phyloP scores from a whole-genome alignment of 2,888 invertebrate genomes.

The Lasioglossum pauxillum region DNA sequence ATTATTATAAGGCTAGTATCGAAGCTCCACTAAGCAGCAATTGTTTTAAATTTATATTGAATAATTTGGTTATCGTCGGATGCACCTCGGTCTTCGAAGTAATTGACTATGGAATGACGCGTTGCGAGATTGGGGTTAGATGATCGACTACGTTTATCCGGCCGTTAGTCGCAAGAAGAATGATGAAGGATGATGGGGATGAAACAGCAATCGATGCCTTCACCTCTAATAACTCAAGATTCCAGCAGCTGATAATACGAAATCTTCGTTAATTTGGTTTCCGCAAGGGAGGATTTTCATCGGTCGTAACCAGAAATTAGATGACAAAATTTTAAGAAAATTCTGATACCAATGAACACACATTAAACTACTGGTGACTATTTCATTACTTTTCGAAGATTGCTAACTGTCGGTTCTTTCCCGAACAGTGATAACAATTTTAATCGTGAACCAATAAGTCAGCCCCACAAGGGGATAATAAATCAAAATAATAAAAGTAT shows the following conservation, averaged over 20 bases:
- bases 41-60: not conserved
- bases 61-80: constrained; percentile 10
- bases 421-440: not conserved
- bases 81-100: not conserved
- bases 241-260: not conserved
- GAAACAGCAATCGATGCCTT: constrained; percentile 2
- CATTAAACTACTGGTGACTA: not conserved
- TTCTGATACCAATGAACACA: not conserved
- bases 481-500: not conserved
- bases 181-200: constrained; percentile 14
- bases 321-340: not conserved
- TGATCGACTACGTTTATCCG: constrained; percentile 19
- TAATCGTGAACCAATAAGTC: not conserved
- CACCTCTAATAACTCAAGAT: constrained; percentile 14
- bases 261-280: constrained; percentile 2
- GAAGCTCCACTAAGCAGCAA: not conserved
- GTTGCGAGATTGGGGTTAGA: not conserved
- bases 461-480: not conserved
- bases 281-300: not conserved
- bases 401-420: no score
- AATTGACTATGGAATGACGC: constrained; percentile 1
- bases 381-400: not conserved
- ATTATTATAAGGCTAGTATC: not conserved
- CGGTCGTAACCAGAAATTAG: not conserved
- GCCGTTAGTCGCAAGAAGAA: constrained; percentile 2